phyloP scores from a whole-genome alignment of 2,888 invertebrate species.

The Eilema sororculum region DNA sequence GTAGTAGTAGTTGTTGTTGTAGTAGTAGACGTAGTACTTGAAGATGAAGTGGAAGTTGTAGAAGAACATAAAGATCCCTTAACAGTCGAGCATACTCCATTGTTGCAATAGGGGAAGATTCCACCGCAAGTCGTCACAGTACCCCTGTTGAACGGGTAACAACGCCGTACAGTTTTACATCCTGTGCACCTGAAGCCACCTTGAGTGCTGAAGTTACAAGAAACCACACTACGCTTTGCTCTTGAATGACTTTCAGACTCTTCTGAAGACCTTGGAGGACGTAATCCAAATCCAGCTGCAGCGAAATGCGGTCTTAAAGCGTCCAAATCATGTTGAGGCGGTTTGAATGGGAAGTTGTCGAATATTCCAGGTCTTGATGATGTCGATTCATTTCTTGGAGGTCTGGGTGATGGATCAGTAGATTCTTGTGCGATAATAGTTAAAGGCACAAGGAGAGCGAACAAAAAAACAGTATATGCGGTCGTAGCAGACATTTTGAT shows the following conservation, averaged over 20 bases:
- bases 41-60: slow-evolving; percentile 21
- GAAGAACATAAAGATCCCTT: slow-evolving; percentile 58
- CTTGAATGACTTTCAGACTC: slow-evolving; percentile 16
- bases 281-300: slow-evolving; percentile 10
- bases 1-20: slow-evolving; percentile 20
- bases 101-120: slow-evolving; percentile 61
- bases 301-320: slow-evolving; percentile 24
- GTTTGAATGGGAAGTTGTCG: slow-evolving; percentile 26
- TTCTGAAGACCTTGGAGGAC: slow-evolving; percentile 27
- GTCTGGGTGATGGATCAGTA: neutral
- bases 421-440: slow-evolving; percentile 33
- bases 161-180: slow-evolving; percentile 60
- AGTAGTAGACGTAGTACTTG: slow-evolving; percentile 26
- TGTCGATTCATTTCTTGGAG: slow-evolving; percentile 17
- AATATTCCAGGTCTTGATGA: slow-evolving; percentile 23
- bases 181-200: slow-evolving; percentile 48
- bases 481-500: slow-evolving; percentile 27
- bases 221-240: slow-evolving; percentile 36
- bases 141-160: slow-evolving; percentile 59
- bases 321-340: slow-evolving; percentile 16
- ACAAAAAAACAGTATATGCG: slow-evolving; percentile 36
- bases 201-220: slow-evolving; percentile 47
- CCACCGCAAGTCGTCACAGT: slow-evolving; percentile 57
- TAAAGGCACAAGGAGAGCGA: slow-evolving; percentile 49
- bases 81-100: slow-evolving; percentile 67